A percentile compares a stretch with the other conserved stretches of the same genome.
Evolutionary conservation across 2,797 vertebrate genomes (phyloP).

Genomic region (Eidolon dupreanum): DNA sequence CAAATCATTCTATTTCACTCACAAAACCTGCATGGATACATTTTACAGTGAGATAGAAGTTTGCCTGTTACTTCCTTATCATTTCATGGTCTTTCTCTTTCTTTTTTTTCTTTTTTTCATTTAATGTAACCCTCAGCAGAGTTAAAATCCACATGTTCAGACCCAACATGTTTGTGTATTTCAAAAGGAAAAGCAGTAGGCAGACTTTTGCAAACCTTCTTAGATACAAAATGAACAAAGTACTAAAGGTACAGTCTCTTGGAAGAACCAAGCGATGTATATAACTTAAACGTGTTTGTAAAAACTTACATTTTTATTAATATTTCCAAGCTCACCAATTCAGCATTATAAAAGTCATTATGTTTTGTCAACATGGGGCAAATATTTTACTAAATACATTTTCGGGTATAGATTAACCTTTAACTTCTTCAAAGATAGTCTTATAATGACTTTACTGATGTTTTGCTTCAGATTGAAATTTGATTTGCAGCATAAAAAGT

Average conservation of each 20-base stretch:
- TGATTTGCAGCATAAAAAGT: slow-evolving; percentile 35
- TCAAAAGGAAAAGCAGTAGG: neutral
- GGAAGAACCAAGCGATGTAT: slow-evolving; percentile 35
- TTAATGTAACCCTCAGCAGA: neutral
- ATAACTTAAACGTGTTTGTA: slow-evolving; percentile 47
- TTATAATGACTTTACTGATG: slow-evolving; percentile 49
- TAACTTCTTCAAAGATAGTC: neutral
- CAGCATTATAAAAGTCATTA: slow-evolving; percentile 10
- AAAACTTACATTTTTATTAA: slow-evolving; percentile 55
- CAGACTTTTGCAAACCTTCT: neutral
- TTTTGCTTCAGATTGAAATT: slow-evolving; percentile 44
- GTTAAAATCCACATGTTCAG: neutral
- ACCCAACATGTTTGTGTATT: neutral
- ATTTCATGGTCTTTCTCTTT: neutral
- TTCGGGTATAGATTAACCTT: slow-evolving; percentile 42
- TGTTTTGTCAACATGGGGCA: neutral
- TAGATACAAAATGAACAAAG: neutral
- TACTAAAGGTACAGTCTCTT: neutral
- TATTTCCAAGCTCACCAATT: slow-evolving; percentile 47
- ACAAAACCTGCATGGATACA: slow-evolving; percentile 30
- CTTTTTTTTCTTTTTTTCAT: neutral
- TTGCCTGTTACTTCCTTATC: slow-evolving; percentile 26
- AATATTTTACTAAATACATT: neutral
- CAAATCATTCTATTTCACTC: slow-evolving; percentile 59
- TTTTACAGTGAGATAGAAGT: slow-evolving; percentile 17